Base-by-base conservation (phyloP, 2,797 vertebrate genomes). In the Coluber constrictor region DNA sequence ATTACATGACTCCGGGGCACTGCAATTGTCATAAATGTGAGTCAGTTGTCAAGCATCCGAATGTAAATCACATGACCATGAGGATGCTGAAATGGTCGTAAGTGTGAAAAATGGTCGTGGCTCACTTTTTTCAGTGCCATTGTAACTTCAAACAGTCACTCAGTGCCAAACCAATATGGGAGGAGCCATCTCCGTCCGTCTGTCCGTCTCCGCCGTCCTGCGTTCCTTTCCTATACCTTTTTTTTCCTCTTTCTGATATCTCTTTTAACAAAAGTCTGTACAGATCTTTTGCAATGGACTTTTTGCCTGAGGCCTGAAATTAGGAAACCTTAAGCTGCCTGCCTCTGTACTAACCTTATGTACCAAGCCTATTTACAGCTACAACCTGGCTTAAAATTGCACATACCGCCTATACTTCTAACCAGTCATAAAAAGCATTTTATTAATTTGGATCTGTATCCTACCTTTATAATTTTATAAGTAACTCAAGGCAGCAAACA, bases 161-260 rank as follows among this genome's bases (percentile, higher is more conserved):
- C 74, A 12, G 20, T 83, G 23, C 43, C 2, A 47, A 47, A 25
- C 43, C 47, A 47, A 25, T 23, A 83, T 25, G 37, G 74, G 74
- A 25, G 37, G 74, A 83, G 20, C 47, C 4, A 1, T 10, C 10
- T 47, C 47, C 6, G 47, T 47, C 47, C 6, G 47, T 47, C 47
- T 6, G 6, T 47, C 43, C 3, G 43, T 43, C 9, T 16, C n/a
- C n/a, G 0, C 23, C 4, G 0, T 4, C 20, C 20, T 11, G 1
- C 4, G 3, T 25, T 83, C 20, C 10, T 37, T 83, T n/a, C 37
- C 20, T 83, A 0, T 83, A 12, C 10, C 37, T 0, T 83, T 83
- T 83, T 83, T 12, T 47, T 0, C 20, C 20, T 83, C 20, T 83
- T 83, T 47, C 74, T 83, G 20, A 47, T 83, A 25, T 1, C 37